A percentile compares a stretch with the other conserved stretches of the same genome.
These are phyloP conservation scores for Sphaeridia pumilis DNA, from an alignment of 2,888 invertebrate genomes.

Conservation along the genomic window DNA sequence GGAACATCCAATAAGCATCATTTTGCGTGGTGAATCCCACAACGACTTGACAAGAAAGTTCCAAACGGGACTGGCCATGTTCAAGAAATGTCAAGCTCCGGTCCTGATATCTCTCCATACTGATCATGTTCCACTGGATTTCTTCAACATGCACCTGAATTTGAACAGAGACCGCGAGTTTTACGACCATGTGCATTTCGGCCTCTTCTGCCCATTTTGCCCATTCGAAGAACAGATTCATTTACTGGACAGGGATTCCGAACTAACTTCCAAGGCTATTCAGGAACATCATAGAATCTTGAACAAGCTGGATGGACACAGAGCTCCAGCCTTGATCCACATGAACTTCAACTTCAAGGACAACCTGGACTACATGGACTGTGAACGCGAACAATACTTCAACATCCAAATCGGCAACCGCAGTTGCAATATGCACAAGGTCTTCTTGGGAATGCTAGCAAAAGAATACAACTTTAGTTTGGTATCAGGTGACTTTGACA, in stretches of 20 bases:
- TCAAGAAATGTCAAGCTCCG: not conserved
- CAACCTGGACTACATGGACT: not conserved
- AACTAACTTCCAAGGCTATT: not conserved
- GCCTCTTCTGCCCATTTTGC: constrained; percentile 4
- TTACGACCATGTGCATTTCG: constrained; percentile 2
- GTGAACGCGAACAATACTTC: constrained; percentile 1
- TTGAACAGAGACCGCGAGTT: not conserved
- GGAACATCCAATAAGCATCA: not conserved
- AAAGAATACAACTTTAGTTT: not conserved
- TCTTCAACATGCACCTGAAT: not conserved
- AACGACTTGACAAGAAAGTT: not conserved
- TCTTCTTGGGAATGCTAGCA: not conserved
- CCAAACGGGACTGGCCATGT: not conserved
- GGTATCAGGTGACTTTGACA: not conserved
- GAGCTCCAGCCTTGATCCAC: constrained; percentile 1
- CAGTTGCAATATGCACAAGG: not conserved
- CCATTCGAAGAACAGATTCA: not conserved
- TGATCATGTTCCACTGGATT: not conserved
- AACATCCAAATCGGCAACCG: not conserved
- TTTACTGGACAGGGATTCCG: not conserved
- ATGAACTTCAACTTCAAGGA: not conserved
- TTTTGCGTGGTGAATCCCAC: not conserved
- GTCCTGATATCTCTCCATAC: not conserved
- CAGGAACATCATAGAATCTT: not conserved
- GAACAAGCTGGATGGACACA: constrained; percentile 2